These are phyloP conservation scores for Cebus imitator DNA, from an alignment of 2,113 vertebrate species.

Conservation along the genomic window DNA sequence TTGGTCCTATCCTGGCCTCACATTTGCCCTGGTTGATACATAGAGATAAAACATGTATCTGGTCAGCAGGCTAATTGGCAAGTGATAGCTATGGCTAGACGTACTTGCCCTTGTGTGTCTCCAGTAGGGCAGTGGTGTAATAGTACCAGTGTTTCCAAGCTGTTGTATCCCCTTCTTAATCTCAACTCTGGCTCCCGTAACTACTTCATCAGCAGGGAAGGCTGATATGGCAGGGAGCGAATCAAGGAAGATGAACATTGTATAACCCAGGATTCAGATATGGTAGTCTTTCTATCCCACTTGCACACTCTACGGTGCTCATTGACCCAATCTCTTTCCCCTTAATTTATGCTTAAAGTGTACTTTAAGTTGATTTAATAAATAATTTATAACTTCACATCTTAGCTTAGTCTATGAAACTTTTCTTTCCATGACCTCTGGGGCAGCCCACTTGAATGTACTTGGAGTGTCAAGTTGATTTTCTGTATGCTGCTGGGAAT, in stretches of 20 bases:
- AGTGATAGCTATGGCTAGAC: neutral
- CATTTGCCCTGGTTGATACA: neutral
- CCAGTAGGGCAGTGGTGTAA: neutral
- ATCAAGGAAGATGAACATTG: neutral
- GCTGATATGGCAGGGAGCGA: neutral
- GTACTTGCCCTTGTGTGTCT: neutral
- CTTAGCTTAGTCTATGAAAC: neutral
- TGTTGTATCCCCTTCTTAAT: neutral
- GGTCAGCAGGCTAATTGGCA: neutral
- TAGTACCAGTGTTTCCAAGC: neutral
- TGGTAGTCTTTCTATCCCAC: neutral
- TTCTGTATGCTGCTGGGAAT: neutral
- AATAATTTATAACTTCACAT: neutral
- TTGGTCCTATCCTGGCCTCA: neutral
- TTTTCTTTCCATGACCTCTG: neutral
- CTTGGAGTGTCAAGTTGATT: neutral
- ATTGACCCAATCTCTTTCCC: neutral
- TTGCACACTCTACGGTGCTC: neutral
- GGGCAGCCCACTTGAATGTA: neutral
- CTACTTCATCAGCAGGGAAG: neutral
- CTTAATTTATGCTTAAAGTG: neutral
- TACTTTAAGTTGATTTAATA: neutral
- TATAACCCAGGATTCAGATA: neutral
- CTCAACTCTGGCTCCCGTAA: neutral
- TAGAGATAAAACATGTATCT: neutral